Conservation (phyloP, 2,113 vertebrate genomes). For the Neotragus moschatus region DNA sequence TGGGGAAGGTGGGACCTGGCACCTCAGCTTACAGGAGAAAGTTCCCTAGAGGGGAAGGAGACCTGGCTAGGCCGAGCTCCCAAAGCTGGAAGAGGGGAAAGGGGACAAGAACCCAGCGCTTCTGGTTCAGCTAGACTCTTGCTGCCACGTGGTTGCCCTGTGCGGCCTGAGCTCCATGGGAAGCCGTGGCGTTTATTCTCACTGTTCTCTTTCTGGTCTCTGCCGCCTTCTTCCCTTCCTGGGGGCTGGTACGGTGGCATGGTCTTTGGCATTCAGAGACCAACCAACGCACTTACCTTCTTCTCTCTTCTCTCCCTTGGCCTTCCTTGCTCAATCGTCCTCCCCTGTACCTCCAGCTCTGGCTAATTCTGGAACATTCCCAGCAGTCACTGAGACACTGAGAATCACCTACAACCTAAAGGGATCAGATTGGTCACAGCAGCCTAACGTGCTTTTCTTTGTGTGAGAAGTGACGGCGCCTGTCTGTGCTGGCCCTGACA, state of each 20-base stretch:
- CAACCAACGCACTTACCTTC: accelerated
- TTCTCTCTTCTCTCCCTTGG: neutral
- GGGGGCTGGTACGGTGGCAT: accelerated
- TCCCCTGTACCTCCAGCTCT: neutral
- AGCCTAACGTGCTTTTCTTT: neutral
- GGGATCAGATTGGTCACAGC: neutral
- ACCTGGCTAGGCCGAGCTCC: neutral
- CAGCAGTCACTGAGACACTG: neutral
- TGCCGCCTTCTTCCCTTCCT: accelerated
- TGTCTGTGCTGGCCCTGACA: neutral
- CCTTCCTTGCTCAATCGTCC: neutral
- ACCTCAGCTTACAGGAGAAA: accelerated
- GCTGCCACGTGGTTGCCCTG: accelerated
- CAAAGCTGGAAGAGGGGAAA: neutral
- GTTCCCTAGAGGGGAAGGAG: accelerated
- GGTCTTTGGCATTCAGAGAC: neutral
- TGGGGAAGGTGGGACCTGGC: neutral
- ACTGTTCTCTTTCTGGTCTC: accelerated
- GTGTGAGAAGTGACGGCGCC: neutral
- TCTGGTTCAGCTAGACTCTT: neutral
- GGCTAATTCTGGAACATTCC: neutral
- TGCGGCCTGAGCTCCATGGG: accelerated
- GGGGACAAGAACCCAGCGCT: too few relatives aligned
- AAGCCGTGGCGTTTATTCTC: neutral
- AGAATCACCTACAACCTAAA: neutral